Evolutionary conservation across 2,797 vertebrate species (phyloP), one percentile per base, ranked within the genome.

Genomic region (Microcaecilia unicolor): DNA sequence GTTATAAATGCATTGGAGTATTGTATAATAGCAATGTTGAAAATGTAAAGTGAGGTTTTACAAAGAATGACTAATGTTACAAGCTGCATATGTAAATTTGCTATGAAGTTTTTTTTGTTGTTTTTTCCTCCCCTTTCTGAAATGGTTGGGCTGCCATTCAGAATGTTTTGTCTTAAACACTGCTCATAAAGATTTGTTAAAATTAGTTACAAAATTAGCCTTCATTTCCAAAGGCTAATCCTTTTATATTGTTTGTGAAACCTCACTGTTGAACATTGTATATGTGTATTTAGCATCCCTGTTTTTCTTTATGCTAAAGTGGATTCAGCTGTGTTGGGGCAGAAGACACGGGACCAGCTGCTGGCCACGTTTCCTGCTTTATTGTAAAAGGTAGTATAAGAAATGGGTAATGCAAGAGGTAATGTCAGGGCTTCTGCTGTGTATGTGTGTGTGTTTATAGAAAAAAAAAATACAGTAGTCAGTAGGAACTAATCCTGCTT

Each of bases 231-330:
- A 33, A 24, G 52, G 33, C 34, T 10, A 18, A 48, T 10, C 28
- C 48, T 44, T 37, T 53, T 56, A 37, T 52, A 59, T 89, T 93
- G 91, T 92, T 96, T 96, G 85, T 97, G 91, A 96, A 95, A 89
- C 77, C 41, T 78, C 87, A 73, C 88, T 84, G 48, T 64, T 80
- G 81, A 57, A 67, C 76, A 54, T 82, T 90, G 87, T 88, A 87
- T 67, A 72, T 81, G 85, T 87, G 84, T 79, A 97, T 97, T 92
- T 93, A 96, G 95, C 87, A 81, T 87, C 89, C 83, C 90, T 97
- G 86, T 97, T 91, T 98, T 94, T 92, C 83, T 98, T 95, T 94
- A 94, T 97, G 92, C 94, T 97, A 85, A 97, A 97, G 94, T 96
- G 93, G 91, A 96, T 88, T 91, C 90, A 92, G 84, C 92, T 90